A percentile compares a stretch with the other conserved stretches of the same genome.
Conservation (phyloP, 2,888 invertebrate species). For the Cancer borealis region DNA sequence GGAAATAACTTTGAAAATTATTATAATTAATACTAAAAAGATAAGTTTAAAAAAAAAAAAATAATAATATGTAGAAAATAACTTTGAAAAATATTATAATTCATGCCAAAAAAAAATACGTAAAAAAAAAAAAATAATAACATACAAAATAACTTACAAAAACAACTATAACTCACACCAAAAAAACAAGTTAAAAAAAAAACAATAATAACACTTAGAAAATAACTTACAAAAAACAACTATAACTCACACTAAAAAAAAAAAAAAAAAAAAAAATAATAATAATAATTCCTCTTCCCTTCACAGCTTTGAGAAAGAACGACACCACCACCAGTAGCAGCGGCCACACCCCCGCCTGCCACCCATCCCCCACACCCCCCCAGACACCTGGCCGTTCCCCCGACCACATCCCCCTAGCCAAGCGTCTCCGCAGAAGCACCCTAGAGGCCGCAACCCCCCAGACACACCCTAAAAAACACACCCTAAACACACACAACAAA, state of each 20-base stretch:
- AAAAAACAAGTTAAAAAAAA: too few relatives aligned
- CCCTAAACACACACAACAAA: neutral
- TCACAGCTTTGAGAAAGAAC: neutral
- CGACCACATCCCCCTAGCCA: slow-evolving; percentile 60
- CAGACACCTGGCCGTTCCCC: neutral
- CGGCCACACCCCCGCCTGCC: neutral
- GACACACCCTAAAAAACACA: neutral
- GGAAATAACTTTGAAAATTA: too few relatives aligned
- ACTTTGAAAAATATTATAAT: too few relatives aligned
- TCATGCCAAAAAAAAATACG: too few relatives aligned
- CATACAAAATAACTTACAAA: too few relatives aligned
- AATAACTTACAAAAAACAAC: neutral
- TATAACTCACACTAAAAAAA: neutral
- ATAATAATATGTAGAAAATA: too few relatives aligned
- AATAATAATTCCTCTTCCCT: neutral
- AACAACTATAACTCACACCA: too few relatives aligned
- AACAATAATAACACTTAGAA: neutral
- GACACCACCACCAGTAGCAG: neutral
- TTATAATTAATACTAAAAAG: too few relatives aligned
- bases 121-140: too few relatives aligned
- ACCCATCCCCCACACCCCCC: neutral
- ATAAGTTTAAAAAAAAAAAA: too few relatives aligned
- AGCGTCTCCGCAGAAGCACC: slow-evolving; percentile 59
- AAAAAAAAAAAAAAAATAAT: neutral
- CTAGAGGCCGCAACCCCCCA: neutral